Percentiles rank a stretch among this genome's conserved stretches.
These are phyloP conservation scores for Drosophila melanosoma DNA, from an alignment of 2,888 invertebrate species.

Conservation along the genomic window DNA sequence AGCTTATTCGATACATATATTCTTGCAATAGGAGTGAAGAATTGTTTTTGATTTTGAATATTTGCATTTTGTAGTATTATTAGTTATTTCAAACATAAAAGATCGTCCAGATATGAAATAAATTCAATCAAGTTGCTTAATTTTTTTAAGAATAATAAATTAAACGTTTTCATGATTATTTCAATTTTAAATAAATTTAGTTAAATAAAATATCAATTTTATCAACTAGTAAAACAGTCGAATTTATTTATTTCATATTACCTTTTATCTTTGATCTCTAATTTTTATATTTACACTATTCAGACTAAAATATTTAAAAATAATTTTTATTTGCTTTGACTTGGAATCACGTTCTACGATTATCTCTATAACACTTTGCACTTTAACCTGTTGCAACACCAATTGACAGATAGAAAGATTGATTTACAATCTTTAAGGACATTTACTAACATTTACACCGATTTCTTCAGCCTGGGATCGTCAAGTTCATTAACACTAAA, in stretches of 20 bases:
- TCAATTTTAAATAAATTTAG: background rate
- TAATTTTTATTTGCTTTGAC: constrained; percentile 1
- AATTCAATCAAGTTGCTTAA: background rate
- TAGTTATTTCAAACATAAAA: background rate
- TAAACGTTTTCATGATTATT: background rate
- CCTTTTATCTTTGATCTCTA: background rate
- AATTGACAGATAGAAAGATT: constrained; percentile 17
- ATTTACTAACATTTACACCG: constrained; percentile 54
- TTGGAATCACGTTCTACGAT: constrained; percentile 23
- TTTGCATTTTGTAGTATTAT: background rate
- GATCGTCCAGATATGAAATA: background rate
- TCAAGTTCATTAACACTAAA: constrained; percentile 41
- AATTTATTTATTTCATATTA: background rate
- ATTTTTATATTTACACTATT: background rate
- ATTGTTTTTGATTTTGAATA: background rate
- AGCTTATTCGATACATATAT: background rate
- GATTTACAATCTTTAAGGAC: constrained; percentile 51
- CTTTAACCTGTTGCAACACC: constrained; percentile 61
- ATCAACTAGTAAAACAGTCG: background rate
- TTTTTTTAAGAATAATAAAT: background rate
- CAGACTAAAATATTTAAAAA: background rate
- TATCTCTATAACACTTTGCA: constrained; percentile 23
- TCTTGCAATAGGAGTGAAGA: background rate
- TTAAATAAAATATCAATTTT: background rate
- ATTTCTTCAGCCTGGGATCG: constrained; percentile 31